These are phyloP conservation scores for Montipora sp. DNA, from an alignment of 64 coral and sea anemone genomes.

Conservation along the genomic window DNA sequence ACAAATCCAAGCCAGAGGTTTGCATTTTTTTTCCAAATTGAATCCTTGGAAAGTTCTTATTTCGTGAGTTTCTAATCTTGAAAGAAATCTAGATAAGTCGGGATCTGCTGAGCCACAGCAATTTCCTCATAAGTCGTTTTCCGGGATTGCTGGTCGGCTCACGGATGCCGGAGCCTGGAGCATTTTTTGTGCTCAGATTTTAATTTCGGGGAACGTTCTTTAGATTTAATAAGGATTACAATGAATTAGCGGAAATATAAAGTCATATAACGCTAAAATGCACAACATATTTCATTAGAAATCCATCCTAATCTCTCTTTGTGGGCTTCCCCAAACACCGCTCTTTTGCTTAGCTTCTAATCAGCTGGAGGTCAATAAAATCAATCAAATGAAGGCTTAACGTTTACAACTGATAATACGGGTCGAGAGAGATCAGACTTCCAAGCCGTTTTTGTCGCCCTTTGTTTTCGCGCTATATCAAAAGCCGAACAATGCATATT, in stretches of 20 bases:
- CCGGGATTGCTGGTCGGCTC: background rate
- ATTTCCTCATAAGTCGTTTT: background rate
- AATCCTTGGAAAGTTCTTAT: background rate
- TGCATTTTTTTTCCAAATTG: background rate
- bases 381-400: background rate
- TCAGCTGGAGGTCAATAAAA: background rate
- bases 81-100: background rate
- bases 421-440: constrained; percentile 23
- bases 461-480: background rate
- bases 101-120: constrained; percentile 40
- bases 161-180: background rate
- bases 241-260: constrained; percentile 43
- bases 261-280: constrained; percentile 16
- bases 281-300: constrained; percentile 34
- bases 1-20: too few relatives aligned
- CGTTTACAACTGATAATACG: background rate
- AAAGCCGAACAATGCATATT: background rate
- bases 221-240: constrained; percentile 44
- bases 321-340: constrained; percentile 21
- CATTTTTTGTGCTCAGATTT: background rate
- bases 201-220: constrained; percentile 21
- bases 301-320: constrained; percentile 24
- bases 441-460: background rate
- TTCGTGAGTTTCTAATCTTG: constrained; percentile 27
- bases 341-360: background rate